Conservation (phyloP, 1,140 invertebrate species). For the Holcopasites calliopsidis region DNA sequence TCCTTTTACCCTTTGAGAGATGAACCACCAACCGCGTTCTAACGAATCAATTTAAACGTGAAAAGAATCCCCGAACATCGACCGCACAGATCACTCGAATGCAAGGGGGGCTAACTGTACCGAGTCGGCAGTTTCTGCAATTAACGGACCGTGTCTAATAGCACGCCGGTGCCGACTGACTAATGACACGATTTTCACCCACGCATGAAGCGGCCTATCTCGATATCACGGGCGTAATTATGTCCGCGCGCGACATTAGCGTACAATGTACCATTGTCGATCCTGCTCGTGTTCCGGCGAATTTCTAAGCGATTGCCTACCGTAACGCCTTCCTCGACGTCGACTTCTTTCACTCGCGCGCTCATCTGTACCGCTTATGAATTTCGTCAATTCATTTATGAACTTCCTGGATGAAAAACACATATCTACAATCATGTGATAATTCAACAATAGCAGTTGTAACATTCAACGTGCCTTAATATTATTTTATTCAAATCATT, state of each 20-base stretch:
- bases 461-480: too few species aligned
- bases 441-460: too few species aligned
- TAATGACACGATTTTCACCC: constrained; percentile 64
- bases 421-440: too few species aligned
- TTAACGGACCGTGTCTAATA: constrained; percentile 58
- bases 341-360: constrained; percentile 13
- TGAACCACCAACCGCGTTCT: too few species aligned
- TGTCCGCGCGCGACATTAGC: constrained; percentile 58
- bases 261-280: constrained; percentile 65
- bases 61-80: background rate
- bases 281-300: constrained; percentile 14
- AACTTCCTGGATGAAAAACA: too few species aligned
- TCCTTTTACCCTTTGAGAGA: too few species aligned
- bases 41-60: background rate
- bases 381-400: too few species aligned
- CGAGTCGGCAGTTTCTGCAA: constrained; percentile 37
- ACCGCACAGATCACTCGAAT: background rate
- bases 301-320: constrained; percentile 50
- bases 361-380: background rate
- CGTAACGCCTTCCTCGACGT: constrained; percentile 33
- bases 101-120: background rate
- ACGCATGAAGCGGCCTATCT: constrained; percentile 51
- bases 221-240: constrained; percentile 61
- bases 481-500: too few species aligned
- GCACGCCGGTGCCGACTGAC: constrained; percentile 42